phyloP scores from a whole-genome alignment of 2,797 vertebrate genomes.

The Geotria australis region DNA sequence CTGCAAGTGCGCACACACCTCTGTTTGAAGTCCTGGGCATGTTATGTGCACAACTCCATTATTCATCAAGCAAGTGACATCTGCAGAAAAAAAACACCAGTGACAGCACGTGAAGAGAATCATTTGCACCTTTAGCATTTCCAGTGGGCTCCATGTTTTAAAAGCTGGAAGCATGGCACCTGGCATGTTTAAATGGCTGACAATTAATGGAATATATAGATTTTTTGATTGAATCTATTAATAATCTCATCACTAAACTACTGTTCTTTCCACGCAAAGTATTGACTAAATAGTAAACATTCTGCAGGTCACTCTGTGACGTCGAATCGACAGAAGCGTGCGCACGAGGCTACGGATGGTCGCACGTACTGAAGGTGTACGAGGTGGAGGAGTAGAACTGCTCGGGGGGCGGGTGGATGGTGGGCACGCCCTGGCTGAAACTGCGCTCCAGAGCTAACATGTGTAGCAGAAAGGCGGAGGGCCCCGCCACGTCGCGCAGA shows the following conservation, averaged over 20 bases:
- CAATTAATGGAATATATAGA: no score
- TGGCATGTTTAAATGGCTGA: no score
- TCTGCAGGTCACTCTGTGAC: not conserved
- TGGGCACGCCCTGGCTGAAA: not conserved
- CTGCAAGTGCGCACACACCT: not conserved
- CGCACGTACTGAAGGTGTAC: not conserved
- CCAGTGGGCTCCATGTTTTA: no score
- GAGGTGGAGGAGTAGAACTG: not conserved
- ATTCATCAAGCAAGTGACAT: not conserved
- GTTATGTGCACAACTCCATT: not conserved
- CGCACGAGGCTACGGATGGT: not conserved
- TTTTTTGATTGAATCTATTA: no score
- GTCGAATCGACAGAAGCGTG: not conserved
- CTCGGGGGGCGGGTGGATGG: not conserved
- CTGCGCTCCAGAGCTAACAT: not conserved
- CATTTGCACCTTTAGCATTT: no score
- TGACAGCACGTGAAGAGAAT: no score
- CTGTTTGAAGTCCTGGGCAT: not conserved
- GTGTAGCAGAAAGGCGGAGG: not conserved
- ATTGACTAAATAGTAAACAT: no score
- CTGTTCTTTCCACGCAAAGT: no score
- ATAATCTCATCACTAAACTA: no score
- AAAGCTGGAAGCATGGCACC: no score
- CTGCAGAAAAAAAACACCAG: not conserved
- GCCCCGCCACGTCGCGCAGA: not conserved